Conservation (phyloP, 2,888 invertebrate genomes). For the Leptinotarsa juncta region DNA sequence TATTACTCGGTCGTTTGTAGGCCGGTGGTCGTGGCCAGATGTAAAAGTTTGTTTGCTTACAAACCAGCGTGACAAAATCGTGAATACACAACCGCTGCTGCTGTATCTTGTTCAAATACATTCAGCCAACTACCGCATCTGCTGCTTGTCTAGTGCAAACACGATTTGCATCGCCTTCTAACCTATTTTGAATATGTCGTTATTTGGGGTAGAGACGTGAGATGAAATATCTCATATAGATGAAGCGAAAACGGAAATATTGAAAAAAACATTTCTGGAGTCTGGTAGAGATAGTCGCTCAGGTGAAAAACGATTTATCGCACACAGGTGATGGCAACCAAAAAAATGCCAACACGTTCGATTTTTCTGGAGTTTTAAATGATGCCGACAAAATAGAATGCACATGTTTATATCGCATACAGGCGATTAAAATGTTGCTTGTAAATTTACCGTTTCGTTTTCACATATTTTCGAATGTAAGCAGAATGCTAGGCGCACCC, state of each 20-base stretch:
- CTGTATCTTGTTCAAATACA: constrained; percentile 40
- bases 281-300: too few relatives aligned
- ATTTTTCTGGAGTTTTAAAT: too few relatives aligned
- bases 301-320: too few relatives aligned
- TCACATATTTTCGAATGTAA: too few relatives aligned
- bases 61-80: constrained; percentile 26
- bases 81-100: constrained; percentile 15
- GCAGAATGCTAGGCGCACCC: too few relatives aligned
- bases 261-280: too few relatives aligned
- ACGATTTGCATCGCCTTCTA: constrained; percentile 37
- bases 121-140: constrained; percentile 31
- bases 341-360: too few relatives aligned
- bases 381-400: too few relatives aligned
- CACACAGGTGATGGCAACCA: too few relatives aligned
- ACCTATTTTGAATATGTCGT: constrained; percentile 15
- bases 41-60: constrained; percentile 22
- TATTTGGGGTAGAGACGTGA: background rate
- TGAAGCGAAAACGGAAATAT: background rate
- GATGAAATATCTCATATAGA: background rate
- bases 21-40: constrained; percentile 15
- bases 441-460: too few relatives aligned
- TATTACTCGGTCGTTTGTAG: constrained; percentile 21
- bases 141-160: constrained; percentile 34
- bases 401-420: too few relatives aligned
- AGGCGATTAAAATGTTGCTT: too few relatives aligned